phyloP scores from a whole-genome alignment of 2,888 invertebrate genomes.

The Melanostoma mellinum region DNA sequence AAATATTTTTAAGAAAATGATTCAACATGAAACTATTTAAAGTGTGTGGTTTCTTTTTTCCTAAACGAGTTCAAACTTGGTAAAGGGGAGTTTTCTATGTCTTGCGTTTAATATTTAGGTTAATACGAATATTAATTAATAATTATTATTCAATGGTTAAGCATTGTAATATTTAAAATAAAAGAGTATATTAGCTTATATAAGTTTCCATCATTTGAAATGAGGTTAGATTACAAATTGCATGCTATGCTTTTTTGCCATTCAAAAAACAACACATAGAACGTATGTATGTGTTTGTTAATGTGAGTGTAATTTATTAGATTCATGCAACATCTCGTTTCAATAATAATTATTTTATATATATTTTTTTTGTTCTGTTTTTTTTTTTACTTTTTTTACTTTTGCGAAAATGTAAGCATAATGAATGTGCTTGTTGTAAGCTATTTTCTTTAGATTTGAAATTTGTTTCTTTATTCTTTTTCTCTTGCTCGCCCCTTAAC shows the following conservation, averaged over 20 bases:
- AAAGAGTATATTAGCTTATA: constrained; percentile 31
- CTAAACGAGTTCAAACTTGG: constrained; percentile 35
- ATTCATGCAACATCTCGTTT: constrained; percentile 19
- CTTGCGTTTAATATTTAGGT: constrained; percentile 7
- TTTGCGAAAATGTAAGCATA: constrained; percentile 70
- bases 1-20: constrained; percentile 29
- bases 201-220: constrained; percentile 19
- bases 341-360: constrained; percentile 18
- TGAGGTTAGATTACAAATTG: constrained; percentile 49
- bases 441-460: constrained; percentile 37
- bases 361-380: constrained; percentile 12
- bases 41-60: constrained; percentile 40
- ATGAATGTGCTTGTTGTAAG: constrained; percentile 67
- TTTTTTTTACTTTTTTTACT: constrained; percentile 11
- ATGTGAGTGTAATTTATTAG: background rate
- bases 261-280: no score
- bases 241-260: constrained; percentile 31
- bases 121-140: constrained; percentile 36
- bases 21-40: constrained; percentile 31
- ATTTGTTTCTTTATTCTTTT: constrained; percentile 28
- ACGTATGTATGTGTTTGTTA: no score
- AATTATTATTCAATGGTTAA: constrained; percentile 36
- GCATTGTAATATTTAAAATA: constrained; percentile 48
- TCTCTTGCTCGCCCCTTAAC: constrained; percentile 52
- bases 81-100: constrained; percentile 57